Evolutionary conservation across 2,797 vertebrate genomes (phyloP), one percentile per base, ranked within the genome.

Genomic region (Dryobates pubescens): DNA sequence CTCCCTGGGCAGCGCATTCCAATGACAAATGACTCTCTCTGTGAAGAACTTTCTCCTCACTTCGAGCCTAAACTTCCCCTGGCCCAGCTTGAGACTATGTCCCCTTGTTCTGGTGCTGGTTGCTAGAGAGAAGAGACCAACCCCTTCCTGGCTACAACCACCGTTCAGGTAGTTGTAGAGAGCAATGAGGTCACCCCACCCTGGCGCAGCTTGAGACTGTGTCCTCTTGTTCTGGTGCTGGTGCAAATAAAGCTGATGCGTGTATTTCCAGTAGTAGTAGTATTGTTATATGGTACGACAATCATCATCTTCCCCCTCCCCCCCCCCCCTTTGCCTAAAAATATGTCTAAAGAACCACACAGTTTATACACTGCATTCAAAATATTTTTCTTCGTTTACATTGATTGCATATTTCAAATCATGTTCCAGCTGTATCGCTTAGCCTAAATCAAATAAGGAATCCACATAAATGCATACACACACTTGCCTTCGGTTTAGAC

Each of bases 311-410:
- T 81, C 86, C 81, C 56, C 54, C 32, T 17, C 22, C 9, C 10
- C 4, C 4, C 12, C 4, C 12, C 12, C 38, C 38, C 56, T 87
- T 89, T 91, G 74, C 75, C 80, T 92, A 91, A 93, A 95, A 95
- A 94, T 91, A 95, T 13, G 12, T 86, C 94, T 95, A 94, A 88
- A 93, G 94, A 96, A 81, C 86, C 92, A 90, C 94, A 88, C 63
- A 93, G 94, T 96, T 96, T 96, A 94, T 89, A 93, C 62, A 93
- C 95, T 93, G 92, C 94, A 96, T 97, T 97, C 95, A 97, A 97
- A 98, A 97, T 96, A 95, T 93, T 97, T 96, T 95, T 93, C 96
- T 96, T 97, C 85, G 89, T 97, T 97, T 97, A 97, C 95, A 89
- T 89, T 97, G 96, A 97, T 96, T 97, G 96, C 96, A 96, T 95